A percentile compares a stretch with the other conserved stretches of the same genome.
phyloP scores from a whole-genome alignment of 2,113 vertebrate species.

The Muntiacus muntjak region DNA sequence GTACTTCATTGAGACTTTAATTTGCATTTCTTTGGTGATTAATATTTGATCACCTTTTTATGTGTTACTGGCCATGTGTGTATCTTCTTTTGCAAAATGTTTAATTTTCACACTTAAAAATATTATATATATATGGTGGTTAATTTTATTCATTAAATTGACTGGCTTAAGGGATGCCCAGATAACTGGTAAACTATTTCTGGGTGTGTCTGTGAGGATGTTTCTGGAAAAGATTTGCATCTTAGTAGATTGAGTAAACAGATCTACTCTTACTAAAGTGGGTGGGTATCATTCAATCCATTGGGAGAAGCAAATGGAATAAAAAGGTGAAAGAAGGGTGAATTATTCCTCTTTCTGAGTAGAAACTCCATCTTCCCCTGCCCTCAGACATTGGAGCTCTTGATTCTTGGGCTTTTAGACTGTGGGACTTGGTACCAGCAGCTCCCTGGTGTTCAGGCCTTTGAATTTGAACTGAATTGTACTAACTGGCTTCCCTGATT shows the following conservation, averaged over 20 bases:
- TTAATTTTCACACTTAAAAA: not conserved
- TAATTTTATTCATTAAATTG: not conserved
- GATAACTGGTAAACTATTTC: not conserved
- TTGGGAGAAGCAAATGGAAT: not conserved
- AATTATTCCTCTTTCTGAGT: not conserved
- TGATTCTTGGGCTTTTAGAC: not conserved
- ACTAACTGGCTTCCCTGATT: not conserved
- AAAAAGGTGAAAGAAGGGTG: not conserved
- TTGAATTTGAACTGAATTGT: not conserved
- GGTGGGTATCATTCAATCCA: not conserved
- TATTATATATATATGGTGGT: not conserved
- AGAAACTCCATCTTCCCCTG: not conserved
- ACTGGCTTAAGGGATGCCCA: not conserved
- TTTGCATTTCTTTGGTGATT: conserved; percentile 5
- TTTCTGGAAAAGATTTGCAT: not conserved
- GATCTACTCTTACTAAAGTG: not conserved
- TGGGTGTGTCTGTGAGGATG: not conserved
- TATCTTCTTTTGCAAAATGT: not conserved
- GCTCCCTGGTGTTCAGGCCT: not conserved
- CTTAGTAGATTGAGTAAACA: not conserved
- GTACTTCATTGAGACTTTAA: not conserved
- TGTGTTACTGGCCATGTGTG: not conserved
- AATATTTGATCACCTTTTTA: not conserved
- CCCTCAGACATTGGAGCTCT: not conserved
- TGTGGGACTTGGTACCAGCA: not conserved